A percentile compares a stretch with the other conserved stretches of the same genome.
phyloP scores from a whole-genome alignment of 2,797 vertebrate genomes.

The Megaceryle alcyon region DNA sequence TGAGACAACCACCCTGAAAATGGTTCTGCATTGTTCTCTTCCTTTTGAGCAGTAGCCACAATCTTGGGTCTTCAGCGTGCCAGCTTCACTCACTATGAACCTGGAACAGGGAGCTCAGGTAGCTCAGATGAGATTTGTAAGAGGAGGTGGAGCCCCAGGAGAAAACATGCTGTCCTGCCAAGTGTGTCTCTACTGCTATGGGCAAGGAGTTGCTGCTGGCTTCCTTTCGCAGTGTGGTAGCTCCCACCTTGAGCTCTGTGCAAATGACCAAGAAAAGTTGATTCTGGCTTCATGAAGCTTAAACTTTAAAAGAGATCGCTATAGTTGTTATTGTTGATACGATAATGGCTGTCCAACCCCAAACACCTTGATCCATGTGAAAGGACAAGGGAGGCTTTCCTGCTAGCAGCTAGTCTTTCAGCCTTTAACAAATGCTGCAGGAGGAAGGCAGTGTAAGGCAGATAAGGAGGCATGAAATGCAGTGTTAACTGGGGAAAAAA shows the following conservation, averaged over 20 bases:
- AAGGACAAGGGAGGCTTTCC: neutral
- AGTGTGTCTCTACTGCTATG: neutral
- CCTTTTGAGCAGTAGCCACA: neutral
- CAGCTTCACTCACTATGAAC: neutral
- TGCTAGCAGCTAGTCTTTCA: neutral
- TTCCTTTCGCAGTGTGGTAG: neutral
- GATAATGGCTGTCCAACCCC: neutral
- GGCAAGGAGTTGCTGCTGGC: neutral
- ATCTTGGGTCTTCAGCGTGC: neutral
- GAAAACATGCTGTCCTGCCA: neutral
- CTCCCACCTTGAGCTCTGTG: neutral
- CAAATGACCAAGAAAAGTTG: neutral
- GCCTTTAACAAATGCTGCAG: neutral
- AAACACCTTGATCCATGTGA: neutral
- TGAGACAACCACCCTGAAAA: neutral
- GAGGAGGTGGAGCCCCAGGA: neutral
- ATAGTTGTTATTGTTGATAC: neutral
- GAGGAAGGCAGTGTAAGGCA: neutral
- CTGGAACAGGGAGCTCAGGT: neutral
- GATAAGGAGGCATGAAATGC: conserved; percentile 11
- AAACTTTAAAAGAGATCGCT: neutral
- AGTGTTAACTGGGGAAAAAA: neutral
- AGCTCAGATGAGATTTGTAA: neutral
- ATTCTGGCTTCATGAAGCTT: neutral
- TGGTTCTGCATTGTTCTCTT: neutral